These are phyloP conservation scores for Dusona sp. DNA, from an alignment of 2,888 invertebrate genomes.

Conservation along the genomic window DNA sequence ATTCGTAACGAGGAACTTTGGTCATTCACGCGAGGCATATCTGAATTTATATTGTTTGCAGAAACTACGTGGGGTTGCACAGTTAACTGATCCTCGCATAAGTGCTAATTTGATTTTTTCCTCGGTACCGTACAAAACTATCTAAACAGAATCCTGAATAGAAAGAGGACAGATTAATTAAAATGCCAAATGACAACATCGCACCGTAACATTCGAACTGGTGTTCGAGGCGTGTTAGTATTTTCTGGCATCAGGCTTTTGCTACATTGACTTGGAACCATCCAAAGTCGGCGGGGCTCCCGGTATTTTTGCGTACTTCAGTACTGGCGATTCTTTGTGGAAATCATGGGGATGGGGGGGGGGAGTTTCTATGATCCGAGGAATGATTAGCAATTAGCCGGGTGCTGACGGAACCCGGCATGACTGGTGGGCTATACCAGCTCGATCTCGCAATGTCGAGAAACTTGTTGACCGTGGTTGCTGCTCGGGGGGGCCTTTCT, in stretches of 20 bases:
- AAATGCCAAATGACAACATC: neutral
- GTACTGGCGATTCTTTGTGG: constrained; percentile 41
- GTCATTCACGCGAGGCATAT: neutral
- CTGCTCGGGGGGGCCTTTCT: constrained; percentile 30
- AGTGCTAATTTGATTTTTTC: neutral
- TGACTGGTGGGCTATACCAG: constrained; percentile 50
- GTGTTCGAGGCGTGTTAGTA: constrained; percentile 37
- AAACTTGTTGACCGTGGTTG: constrained; percentile 64
- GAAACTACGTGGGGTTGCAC: neutral
- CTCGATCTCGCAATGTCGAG: constrained; percentile 61
- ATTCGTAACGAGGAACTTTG: constrained; percentile 1
- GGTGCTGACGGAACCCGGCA: constrained; percentile 59
- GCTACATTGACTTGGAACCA: constrained; percentile 32
- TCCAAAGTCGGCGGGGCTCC: constrained; percentile 22
- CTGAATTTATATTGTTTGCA: neutral
- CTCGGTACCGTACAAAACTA: neutral
- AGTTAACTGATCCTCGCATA: neutral
- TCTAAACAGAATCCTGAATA: neutral
- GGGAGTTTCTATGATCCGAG: constrained; percentile 58
- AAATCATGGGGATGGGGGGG: constrained; percentile 46
- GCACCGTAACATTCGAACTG: constrained; percentile 6
- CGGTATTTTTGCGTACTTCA: constrained; percentile 48
- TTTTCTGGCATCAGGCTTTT: constrained; percentile 7
- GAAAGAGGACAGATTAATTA: neutral
- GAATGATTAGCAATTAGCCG: constrained; percentile 68